Evolutionary conservation across 2,797 vertebrate species (phyloP).

Genomic region (Echiichthys vipera): DNA sequence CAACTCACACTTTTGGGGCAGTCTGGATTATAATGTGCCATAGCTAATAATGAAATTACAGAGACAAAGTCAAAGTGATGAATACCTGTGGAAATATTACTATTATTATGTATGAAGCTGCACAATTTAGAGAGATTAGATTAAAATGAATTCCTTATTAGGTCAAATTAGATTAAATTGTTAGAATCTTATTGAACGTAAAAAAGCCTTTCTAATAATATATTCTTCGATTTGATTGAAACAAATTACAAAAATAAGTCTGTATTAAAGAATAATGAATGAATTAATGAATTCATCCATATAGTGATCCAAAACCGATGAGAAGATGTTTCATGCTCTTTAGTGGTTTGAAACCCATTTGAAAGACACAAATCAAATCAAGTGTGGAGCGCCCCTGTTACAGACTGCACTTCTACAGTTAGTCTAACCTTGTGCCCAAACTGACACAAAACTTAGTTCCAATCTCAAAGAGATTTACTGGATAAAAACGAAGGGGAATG

Average conservation of each 20-base stretch:
- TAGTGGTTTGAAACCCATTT: too few species aligned
- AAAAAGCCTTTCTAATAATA: neutral
- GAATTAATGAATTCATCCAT: neutral
- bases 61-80: constrained; percentile 22
- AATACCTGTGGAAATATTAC: constrained; percentile 15
- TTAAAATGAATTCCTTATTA: constrained; percentile 33
- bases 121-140: constrained; percentile 1
- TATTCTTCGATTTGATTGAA: constrained; percentile 15
- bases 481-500: constrained; percentile 18
- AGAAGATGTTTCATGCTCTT: neutral
- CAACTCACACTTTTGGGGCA: neutral
- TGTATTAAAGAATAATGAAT: neutral
- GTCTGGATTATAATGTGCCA: constrained; percentile 3
- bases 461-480: neutral
- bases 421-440: constrained; percentile 1
- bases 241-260: constrained; percentile 4
- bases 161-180: constrained; percentile 24
- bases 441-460: neutral
- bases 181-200: constrained; percentile 7
- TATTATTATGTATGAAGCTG: neutral
- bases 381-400: too few species aligned
- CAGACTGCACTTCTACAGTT: neutral
- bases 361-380: too few species aligned
- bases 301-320: neutral
- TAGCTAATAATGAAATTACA: constrained; percentile 17